phyloP scores from a whole-genome alignment of 2,113 vertebrate species.

The Caloenas nicobarica region DNA sequence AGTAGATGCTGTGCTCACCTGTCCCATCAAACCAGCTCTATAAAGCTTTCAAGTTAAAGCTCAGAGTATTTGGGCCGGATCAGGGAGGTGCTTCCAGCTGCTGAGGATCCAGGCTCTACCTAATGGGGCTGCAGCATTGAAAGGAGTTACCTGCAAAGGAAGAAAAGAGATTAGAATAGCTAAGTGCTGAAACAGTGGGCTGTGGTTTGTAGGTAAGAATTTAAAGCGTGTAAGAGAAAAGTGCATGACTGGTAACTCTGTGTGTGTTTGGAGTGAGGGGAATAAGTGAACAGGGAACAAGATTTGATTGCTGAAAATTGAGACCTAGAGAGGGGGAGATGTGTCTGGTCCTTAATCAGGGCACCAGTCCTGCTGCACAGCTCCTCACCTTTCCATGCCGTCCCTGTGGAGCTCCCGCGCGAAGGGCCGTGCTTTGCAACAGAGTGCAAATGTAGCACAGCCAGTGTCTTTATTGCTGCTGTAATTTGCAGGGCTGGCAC shows the following conservation, averaged over 20 bases:
- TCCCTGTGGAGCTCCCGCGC: slow-evolving; percentile 20
- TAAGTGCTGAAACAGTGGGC: not conserved
- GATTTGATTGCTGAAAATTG: slow-evolving; percentile 40
- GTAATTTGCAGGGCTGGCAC: slow-evolving; percentile 61
- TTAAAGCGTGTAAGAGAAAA: not conserved
- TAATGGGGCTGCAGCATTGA: slow-evolving; percentile 30
- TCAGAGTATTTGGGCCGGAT: slow-evolving; percentile 15
- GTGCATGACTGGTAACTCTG: not conserved
- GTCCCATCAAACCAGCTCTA: not conserved
- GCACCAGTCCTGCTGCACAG: not conserved
- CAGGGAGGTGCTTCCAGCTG: slow-evolving; percentile 43
- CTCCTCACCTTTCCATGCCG: slow-evolving; percentile 31
- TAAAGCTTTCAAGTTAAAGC: not conserved
- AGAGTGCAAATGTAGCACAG: slow-evolving; percentile 49
- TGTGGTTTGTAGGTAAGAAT: slow-evolving; percentile 33
- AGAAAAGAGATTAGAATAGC: not conserved
- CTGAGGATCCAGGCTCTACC: slow-evolving; percentile 14
- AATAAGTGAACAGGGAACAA: slow-evolving; percentile 17
- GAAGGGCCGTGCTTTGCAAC: slow-evolving; percentile 30
- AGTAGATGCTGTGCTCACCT: not conserved
- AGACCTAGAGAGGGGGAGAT: not conserved
- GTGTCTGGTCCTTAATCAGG: slow-evolving; percentile 50
- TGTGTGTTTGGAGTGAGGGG: slow-evolving; percentile 34
- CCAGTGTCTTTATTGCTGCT: slow-evolving; percentile 48
- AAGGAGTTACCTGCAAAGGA: slow-evolving; percentile 27